Evolutionary conservation across 2,113 vertebrate genomes (phyloP), one percentile per base, ranked within the genome.

Genomic region (Micromys minutus): DNA sequence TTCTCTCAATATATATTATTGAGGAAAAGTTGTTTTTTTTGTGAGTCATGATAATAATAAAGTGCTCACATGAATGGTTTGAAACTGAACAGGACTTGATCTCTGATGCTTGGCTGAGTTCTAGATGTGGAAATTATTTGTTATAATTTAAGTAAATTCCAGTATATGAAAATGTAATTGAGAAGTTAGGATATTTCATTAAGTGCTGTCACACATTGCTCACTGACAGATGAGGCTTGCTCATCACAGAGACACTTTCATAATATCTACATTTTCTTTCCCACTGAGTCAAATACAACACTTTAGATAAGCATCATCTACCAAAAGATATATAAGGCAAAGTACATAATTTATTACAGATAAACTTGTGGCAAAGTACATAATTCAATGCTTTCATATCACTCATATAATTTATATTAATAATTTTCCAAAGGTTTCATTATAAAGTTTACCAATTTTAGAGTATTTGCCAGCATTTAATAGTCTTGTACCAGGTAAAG

Each of bases 1-100:
- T 90, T 83, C 94, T 34, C 5, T 97, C 90, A 94, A 89, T 98
- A 96, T 97, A 98, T 97, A 95, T 98, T 98, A 97, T 98, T 97
- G 67, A 45, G 94, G 67, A 95, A 97, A 55, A n/a, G 39, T 52
- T 95, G 55, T 36, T 47, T 52, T 95, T 96, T 96, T 85, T 93
- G 67, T 97, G 96, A 96, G 96, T 92, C 97, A 97, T 97, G 87
- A 97, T 93, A 97, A 97, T 95, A 85, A 97, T 88, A 71, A 85
- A 47, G 31, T 47, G 0, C 31, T 95, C 96, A 96, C 47, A 94
- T 71, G 79, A 95, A 92, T 95, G 94, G 74, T 96, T 95, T 34
- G 21, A 97, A 97, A 97, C 86, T 96, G 59, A 63, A 92, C 24
- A 91, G 29, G 0, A 0, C 96, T 77, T 71, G 42, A 95, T 97